Conservation (phyloP, 2,113 vertebrate genomes). For the Danio rerio region DNA sequence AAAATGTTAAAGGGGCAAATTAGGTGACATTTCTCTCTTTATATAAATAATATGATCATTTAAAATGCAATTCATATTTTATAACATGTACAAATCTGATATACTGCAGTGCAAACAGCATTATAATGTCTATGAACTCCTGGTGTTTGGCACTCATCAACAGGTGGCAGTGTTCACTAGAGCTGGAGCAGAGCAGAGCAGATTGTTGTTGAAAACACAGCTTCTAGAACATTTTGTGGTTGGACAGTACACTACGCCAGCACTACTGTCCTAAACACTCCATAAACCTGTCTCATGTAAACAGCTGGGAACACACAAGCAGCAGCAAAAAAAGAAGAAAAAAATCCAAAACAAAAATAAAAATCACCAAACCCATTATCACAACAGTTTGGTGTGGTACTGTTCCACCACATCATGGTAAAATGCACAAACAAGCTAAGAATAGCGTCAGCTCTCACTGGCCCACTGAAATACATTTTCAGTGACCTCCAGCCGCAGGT, state of each 20-base stretch:
- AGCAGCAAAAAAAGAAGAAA: slow-evolving; percentile 16
- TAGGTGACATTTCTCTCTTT: no score
- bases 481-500: slow-evolving; percentile 37
- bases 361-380: slow-evolving; percentile 68
- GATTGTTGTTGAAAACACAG: background rate
- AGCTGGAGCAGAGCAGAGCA: background rate
- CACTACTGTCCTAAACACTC: slow-evolving; percentile 47
- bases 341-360: slow-evolving; percentile 59
- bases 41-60: no score
- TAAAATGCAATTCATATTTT: no score
- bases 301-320: slow-evolving; percentile 26
- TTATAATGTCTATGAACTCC: no score
- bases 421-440: slow-evolving; percentile 76
- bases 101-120: no score
- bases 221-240: slow-evolving; percentile 41
- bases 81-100: background rate
- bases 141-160: slow-evolving; percentile 53
- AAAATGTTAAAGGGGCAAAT: background rate
- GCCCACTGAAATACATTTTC: slow-evolving; percentile 66
- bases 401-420: slow-evolving; percentile 69
- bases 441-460: slow-evolving; percentile 62
- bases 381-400: slow-evolving; percentile 70
- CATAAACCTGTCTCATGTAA: slow-evolving; percentile 56
- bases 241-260: slow-evolving; percentile 37
- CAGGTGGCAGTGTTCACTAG: slow-evolving; percentile 72